phyloP scores from a whole-genome alignment of 1,140 invertebrate species.

The Camponotus vicinus region DNA sequence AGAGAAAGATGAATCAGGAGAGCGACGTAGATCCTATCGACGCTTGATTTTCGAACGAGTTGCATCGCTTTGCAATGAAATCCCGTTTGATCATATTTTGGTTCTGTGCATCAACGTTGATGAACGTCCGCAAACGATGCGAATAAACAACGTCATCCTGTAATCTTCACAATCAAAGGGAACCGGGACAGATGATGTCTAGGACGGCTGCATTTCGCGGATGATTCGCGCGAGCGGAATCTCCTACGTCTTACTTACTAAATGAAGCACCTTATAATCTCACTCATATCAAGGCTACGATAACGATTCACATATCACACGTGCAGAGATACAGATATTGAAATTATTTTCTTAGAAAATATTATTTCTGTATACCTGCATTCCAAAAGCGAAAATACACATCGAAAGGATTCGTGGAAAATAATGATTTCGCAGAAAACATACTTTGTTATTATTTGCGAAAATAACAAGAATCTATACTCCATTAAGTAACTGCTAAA shows the following conservation, averaged over 20 bases:
- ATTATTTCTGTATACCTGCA: background rate
- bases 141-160: constrained; percentile 54
- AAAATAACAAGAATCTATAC: background rate
- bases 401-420: background rate
- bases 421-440: background rate
- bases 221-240: background rate
- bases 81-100: constrained; percentile 32
- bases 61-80: constrained; percentile 43
- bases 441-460: constrained; percentile 20
- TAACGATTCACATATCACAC: background rate
- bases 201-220: constrained; percentile 31
- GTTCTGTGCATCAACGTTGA: constrained; percentile 36
- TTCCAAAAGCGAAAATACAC: constrained; percentile 2
- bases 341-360: constrained; percentile 50
- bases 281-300: constrained; percentile 48
- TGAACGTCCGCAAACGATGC: constrained; percentile 26
- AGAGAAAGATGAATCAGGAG: background rate
- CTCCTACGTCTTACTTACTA: background rate
- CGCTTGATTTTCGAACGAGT: background rate
- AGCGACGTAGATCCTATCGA: background rate
- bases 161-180: constrained; percentile 62
- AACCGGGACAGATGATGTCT: constrained; percentile 4
- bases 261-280: constrained; percentile 59
- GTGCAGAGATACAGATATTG: background rate
- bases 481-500: background rate